Evolutionary conservation across 2,797 vertebrate genomes (phyloP).

Genomic region (Lepilemur septentrionalis): DNA sequence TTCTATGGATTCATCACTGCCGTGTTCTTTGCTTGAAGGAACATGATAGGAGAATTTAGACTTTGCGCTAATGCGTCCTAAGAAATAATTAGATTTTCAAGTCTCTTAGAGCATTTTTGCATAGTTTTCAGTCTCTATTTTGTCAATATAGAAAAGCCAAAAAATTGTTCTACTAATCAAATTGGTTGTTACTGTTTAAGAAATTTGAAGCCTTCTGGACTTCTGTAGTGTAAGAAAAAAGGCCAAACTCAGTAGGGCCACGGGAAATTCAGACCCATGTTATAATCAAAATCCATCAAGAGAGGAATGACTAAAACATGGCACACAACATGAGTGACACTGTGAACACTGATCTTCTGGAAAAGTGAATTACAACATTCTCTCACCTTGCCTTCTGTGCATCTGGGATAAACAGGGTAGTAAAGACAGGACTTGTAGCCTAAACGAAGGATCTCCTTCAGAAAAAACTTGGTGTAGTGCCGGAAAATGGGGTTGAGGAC

Average conservation of each 20-base stretch:
- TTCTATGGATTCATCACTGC: not conserved
- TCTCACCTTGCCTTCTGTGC: conserved; percentile 86
- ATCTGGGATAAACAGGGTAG: conserved; percentile 86
- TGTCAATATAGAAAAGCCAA: conserved; percentile 29
- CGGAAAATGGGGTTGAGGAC: conserved; percentile 87
- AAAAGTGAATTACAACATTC: not conserved
- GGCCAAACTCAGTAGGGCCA: not conserved
- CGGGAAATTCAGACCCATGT: not conserved
- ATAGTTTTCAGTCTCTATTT: conserved; percentile 21
- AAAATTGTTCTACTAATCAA: not conserved
- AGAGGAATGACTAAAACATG: not conserved
- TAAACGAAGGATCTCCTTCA: conserved; percentile 93
- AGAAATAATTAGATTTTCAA: not conserved
- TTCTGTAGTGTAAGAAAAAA: not conserved
- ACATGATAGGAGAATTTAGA: not conserved
- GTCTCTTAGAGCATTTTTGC: not conserved
- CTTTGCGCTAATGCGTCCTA: not conserved
- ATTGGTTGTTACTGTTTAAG: not conserved
- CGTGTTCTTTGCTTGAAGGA: not conserved
- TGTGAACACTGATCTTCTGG: not conserved
- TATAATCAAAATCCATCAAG: not conserved
- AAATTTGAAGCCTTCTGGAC: conserved; percentile 10
- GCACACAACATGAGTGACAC: not conserved
- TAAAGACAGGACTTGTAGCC: conserved; percentile 92
- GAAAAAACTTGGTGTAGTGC: conserved; percentile 88